A percentile compares a stretch with the other conserved stretches of the same genome.
These are phyloP conservation scores for Cephus sareptanus DNA, from an alignment of 2,888 invertebrate species.

Conservation along the genomic window DNA sequence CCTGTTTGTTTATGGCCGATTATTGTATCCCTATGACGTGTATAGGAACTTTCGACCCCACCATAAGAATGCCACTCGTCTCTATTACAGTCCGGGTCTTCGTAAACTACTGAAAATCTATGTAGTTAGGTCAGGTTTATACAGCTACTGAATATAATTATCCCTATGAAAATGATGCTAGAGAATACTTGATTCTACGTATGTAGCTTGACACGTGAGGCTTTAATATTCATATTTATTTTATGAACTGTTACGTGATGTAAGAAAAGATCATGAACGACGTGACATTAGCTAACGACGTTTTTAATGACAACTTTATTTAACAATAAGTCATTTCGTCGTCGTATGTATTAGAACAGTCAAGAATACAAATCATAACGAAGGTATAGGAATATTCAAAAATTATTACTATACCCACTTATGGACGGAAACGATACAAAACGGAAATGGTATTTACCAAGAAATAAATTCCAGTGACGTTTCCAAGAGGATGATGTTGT, in stretches of 20 bases:
- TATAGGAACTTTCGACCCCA: conserved; percentile 6
- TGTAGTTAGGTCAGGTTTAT: not conserved
- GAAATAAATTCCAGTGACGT: not conserved
- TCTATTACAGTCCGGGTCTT: conserved; percentile 7
- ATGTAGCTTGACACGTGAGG: not conserved
- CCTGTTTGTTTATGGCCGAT: conserved; percentile 39
- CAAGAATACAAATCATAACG: not conserved
- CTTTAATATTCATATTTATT: not conserved
- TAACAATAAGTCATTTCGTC: not conserved
- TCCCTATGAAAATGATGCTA: not conserved
- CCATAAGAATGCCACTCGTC: conserved; percentile 16
- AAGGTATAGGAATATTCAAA: not conserved
- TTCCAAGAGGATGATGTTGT: not conserved
- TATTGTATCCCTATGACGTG: conserved; percentile 33
- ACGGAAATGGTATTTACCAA: not conserved
- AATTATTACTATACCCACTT: not conserved
- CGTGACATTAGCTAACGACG: not conserved
- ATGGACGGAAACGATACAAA: not conserved
- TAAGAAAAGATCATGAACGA: not conserved
- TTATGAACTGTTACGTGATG: not conserved
- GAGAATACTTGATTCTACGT: not conserved
- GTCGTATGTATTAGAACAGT: not conserved
- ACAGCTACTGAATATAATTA: not conserved
- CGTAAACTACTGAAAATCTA: not conserved
- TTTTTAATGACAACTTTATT: not conserved